Base-by-base conservation (phyloP, 30 jellyfish, hydroid and myxozoan genomes). In the Chrysaora quinquecirrha region DNA sequence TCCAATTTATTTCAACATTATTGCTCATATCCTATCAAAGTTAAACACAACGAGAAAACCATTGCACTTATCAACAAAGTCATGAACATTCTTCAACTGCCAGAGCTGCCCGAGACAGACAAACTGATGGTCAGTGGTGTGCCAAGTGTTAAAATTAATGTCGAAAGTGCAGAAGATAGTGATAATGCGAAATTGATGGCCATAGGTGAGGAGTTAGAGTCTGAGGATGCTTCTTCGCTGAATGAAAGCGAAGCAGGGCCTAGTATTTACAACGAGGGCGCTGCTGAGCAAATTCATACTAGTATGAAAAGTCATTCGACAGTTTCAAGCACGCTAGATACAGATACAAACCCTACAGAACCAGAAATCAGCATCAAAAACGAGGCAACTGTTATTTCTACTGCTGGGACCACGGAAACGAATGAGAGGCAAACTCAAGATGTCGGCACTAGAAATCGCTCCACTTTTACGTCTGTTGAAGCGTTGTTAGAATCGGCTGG, bases 1-100 rank as follows among this genome's bases (percentile, higher is more conserved):
- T 12, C 24, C 31, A 46, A 83, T 30, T 83, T 83, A 22, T 83
- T 64, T 34, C 52, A 71, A 14, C 93, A 70, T 34, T 83, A 83
- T 38, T 83, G 93, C 43, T 56, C 86, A 0, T 83, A 31, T n/a
- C 67, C 64, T 12, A 47, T 27, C 68, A 70, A 70, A 52, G 64
- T 83, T 24, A 56, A 69, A 49, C 93, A 83, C 24, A 74, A 58
- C 30, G 62, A 70, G 11, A 38, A 48, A 60, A 64, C 93, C 3
- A 35, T 34, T 0, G 67, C 30, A 35, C 72, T 83, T 29, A 71
- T 83, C 20, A 75, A 83, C 22, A 46, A 80, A 16, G 62, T 75
- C 0, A 2, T 83, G 80, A 76, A 20, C 0, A 52, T 83, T 23
- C 70, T 83, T 18, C 34, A 43, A 18, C 20, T 83, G 71, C 86